Evolutionary conservation across 1,140 invertebrate species (phyloP), one percentile per base, ranked within the genome.

Genomic region (Atta colombica): DNA sequence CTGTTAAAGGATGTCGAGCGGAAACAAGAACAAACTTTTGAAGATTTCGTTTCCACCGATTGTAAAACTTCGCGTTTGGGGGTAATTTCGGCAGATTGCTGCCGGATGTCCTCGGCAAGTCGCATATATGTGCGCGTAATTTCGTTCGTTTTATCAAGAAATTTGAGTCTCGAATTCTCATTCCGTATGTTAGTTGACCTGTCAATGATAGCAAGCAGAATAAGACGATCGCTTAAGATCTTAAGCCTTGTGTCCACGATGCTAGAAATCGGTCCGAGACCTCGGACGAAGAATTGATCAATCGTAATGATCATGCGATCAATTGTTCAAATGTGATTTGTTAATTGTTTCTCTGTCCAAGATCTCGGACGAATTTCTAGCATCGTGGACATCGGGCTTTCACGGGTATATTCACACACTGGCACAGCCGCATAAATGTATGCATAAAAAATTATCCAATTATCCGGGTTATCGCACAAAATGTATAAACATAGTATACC

Each of bases 21-120:
- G 88, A 92, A 21, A 93, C 90, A 3, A 93, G 65, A n/a, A 94
- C 77, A 0, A 92, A 16, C 39, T 94, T 94, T 45, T 94, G 93
- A 63, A 94, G 87, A 7, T 71, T 81, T 21, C 93, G 68, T 60
- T 88, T 94, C 69, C 93, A 86, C 0, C 90, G 89, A 1, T 49
- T 49, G 16, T 80, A 68, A 16, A 88, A 87, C 75, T 58, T 86
- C 7, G 92, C 92, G 21, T 93, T 94, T 0, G 94, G 94, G 1
- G 91, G 93, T 68, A 94, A 87, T 72, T 91, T 89, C 16, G 89
- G 91, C 21, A 94, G 88, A 81, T 90, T 88, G 65, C 94, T 94
- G 8, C 89, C 87, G 0, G 93, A 94, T 5, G 78, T 85, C 39
- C 88, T 87, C 5, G 81, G 51, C 51, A 94, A 68, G 21, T 93